A percentile compares a stretch with the other conserved stretches of the same genome.
Conservation (phyloP, 2,888 invertebrate species). For the Nipponacmea schrenckii region DNA sequence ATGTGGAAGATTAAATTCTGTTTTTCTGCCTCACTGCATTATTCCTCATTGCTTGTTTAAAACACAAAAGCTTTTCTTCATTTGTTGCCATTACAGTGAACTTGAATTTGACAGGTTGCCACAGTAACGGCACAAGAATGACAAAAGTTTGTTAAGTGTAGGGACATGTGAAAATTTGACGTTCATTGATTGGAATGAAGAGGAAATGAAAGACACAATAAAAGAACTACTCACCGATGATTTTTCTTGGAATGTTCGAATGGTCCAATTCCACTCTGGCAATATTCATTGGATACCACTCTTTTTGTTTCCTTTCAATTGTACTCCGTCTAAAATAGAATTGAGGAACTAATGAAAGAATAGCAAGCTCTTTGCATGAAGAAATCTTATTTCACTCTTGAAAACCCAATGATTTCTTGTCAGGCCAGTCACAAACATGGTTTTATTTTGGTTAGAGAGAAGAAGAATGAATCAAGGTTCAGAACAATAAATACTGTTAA, state of each 20-base stretch:
- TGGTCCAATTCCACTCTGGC: constrained; percentile 18
- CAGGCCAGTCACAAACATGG: constrained; percentile 7
- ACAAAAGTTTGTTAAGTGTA: constrained; percentile 33
- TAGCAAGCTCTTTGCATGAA: constrained; percentile 16
- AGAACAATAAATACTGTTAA: too few relatives aligned
- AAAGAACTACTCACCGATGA: constrained; percentile 32
- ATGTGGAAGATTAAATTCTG: constrained; percentile 8
- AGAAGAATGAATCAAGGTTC: not conserved
- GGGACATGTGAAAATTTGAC: constrained; percentile 35
- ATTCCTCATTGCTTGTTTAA: not conserved
- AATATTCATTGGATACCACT: constrained; percentile 18
- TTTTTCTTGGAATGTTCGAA: constrained; percentile 14
- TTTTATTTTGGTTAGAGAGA: constrained; percentile 9
- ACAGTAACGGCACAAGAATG: constrained; percentile 33
- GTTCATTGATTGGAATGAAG: constrained; percentile 32
- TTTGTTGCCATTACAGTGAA: constrained; percentile 32
- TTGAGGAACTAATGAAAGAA: constrained; percentile 29
- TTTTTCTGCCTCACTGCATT: not conserved
- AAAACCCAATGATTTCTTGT: constrained; percentile 9
- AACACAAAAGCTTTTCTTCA: constrained; percentile 27
- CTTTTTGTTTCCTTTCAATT: constrained; percentile 32
- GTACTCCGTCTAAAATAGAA: constrained; percentile 34
- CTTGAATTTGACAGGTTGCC: constrained; percentile 31
- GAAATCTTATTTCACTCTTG: constrained; percentile 15
- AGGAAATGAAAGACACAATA: constrained; percentile 36